Conservation (phyloP, 2,888 invertebrate genomes). For the Serripes groenlandicus region DNA sequence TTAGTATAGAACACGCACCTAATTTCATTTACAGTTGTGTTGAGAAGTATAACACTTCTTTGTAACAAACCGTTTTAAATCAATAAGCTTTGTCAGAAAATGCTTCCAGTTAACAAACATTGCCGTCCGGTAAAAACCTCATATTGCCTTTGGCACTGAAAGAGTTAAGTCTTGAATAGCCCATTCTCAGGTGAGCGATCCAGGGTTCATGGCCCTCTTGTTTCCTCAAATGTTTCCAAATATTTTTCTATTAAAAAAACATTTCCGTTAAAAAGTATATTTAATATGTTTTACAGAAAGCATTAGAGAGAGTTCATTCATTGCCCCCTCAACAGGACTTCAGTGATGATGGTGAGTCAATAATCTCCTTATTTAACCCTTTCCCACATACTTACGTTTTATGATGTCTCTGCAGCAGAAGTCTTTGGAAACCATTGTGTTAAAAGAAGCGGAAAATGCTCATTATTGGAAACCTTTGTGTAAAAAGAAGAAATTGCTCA, state of each 20-base stretch:
- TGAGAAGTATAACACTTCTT: no score
- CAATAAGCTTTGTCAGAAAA: no score
- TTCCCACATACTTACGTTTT: background rate
- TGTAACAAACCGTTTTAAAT: no score
- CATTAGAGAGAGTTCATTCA: conserved; percentile 52
- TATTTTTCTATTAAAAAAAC: background rate
- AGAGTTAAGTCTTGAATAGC: no score
- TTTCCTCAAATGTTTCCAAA: background rate
- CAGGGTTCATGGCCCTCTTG: background rate
- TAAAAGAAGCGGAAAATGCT: conserved; percentile 1
- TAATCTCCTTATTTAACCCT: background rate
- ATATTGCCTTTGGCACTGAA: no score
- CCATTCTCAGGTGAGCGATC: background rate
- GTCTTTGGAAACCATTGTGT: background rate
- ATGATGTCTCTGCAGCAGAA: background rate
- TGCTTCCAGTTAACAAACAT: no score
- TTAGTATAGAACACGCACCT: no score
- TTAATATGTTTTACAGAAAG: conserved; percentile 30
- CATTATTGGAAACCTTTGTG: background rate
- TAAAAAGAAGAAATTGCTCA: background rate
- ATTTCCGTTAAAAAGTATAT: background rate
- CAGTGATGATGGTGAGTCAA: conserved; percentile 14
- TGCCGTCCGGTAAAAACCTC: no score
- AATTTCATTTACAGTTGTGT: no score
- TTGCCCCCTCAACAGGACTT: conserved; percentile 44